Conservation (phyloP, 2,113 vertebrate species). For the Microtus pennsylvanicus region DNA sequence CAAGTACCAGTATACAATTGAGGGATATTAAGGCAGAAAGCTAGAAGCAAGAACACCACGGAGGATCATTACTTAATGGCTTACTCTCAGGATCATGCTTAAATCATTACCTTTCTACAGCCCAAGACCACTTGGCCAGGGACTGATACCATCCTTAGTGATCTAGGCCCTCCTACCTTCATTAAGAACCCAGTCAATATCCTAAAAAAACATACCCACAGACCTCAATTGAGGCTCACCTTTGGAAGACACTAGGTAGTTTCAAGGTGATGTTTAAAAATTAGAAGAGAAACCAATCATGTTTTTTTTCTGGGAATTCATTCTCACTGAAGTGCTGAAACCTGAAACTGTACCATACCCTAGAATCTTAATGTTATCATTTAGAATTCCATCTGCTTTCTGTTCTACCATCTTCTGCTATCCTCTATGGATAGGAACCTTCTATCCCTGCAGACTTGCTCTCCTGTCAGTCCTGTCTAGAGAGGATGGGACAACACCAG, state of each 20-base stretch:
- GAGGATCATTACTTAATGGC: background rate
- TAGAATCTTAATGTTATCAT: background rate
- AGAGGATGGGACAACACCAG: background rate
- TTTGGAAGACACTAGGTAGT: too few relatives aligned
- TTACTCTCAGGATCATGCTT: background rate
- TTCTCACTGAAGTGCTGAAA: background rate
- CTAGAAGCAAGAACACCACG: background rate
- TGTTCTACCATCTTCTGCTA: background rate
- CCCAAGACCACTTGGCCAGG: background rate
- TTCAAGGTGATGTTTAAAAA: background rate
- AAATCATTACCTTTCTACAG: too few relatives aligned
- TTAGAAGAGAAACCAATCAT: background rate
- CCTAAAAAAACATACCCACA: background rate
- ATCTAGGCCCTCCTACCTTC: too few relatives aligned
- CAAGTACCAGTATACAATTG: background rate
- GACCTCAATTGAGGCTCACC: background rate
- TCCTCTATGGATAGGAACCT: rapidly evolving
- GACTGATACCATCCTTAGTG: background rate
- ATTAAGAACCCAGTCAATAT: background rate
- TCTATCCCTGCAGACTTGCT: background rate
- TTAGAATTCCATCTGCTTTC: background rate
- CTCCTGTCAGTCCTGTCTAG: rapidly evolving
- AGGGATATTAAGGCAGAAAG: background rate
- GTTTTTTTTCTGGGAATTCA: background rate
- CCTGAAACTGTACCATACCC: background rate